Percentiles rank a stretch among this genome's conserved stretches.
Evolutionary conservation across 2,113 vertebrate genomes (phyloP).

Genomic region (Anolis sagrei): DNA sequence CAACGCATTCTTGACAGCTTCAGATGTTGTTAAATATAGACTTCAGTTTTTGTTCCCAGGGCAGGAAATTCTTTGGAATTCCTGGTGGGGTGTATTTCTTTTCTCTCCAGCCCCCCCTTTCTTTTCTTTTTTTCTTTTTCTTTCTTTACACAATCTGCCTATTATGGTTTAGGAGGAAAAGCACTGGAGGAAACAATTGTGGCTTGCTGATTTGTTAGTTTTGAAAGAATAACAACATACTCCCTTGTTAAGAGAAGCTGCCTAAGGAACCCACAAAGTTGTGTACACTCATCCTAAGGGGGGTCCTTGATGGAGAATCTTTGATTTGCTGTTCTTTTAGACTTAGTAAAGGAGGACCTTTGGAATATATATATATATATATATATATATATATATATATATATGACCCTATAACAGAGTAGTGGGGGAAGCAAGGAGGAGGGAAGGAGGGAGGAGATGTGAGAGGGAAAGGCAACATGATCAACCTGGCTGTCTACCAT

Average conservation of each 20-base stretch:
- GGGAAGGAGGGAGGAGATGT: slow-evolving; percentile 30
- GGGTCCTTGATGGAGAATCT: slow-evolving; percentile 51
- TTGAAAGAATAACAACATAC: slow-evolving; percentile 44
- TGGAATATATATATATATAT: too few species aligned
- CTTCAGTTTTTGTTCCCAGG: slow-evolving; percentile 86
- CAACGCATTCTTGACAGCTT: slow-evolving; percentile 98
- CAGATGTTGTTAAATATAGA: slow-evolving; percentile 95
- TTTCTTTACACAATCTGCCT: slow-evolving; percentile 92
- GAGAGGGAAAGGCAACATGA: slow-evolving; percentile 10
- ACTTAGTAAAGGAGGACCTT: neutral
- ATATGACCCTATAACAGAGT: slow-evolving; percentile 1
- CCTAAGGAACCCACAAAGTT: slow-evolving; percentile 66
- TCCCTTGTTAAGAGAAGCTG: slow-evolving; percentile 37
- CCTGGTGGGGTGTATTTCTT: slow-evolving; percentile 67
- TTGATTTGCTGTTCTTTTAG: too few species aligned
- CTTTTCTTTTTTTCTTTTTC: too few species aligned
- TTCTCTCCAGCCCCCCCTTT: neutral
- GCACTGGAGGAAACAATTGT: slow-evolving; percentile 76
- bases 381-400: too few species aligned
- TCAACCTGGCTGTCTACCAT: slow-evolving; percentile 44
- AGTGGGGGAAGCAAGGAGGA: neutral
- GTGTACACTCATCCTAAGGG: slow-evolving; percentile 69
- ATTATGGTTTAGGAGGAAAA: slow-evolving; percentile 80
- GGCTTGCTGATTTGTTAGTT: slow-evolving; percentile 68
- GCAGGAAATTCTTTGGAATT: slow-evolving; percentile 93